Evolutionary conservation across 2,113 vertebrate genomes (phyloP), one percentile per base, ranked within the genome.

Genomic region (Cyprinodon tularosa): DNA sequence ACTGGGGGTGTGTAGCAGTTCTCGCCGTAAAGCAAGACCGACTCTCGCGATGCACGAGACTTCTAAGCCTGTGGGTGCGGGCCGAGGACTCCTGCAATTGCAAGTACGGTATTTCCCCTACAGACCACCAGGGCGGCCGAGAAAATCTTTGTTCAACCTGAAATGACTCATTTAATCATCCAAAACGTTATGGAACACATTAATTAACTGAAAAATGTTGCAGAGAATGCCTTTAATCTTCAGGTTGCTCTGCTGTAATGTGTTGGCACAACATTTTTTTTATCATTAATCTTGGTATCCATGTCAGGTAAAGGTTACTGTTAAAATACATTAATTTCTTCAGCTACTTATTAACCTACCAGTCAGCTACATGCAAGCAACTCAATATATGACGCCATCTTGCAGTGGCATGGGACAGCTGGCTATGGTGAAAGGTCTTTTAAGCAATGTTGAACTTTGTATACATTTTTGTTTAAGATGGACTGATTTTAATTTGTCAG

Each of bases 231-330:
- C 29, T 29, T 29, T 29, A 29, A 29, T 29, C 1, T 29, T 29
- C 29, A 76, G 22, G 72, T 47, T 67, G 60, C 69, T 14, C 62
- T 74, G 37, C 14, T n/a, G 44, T 15, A 62, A 38, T 62, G 63
- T 62, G 42, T 77, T 50, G 71, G 50, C 78, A 63, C 48, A 70
- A 68, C 42, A 22, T 63, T 78, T 79, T 45, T 72, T 67, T 82
- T 68, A 70, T 73, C 42, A 74, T 84, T 74, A 70, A 62, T 74
- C 77, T 84, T 42, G 44, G 68, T 78, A 81, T 80, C 65, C 86
- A 8, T n/a, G 68, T 81, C 60, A 80, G 57, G 42, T 67, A 60
- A 74, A 82, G 83, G 68, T 66, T 62, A 78, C 78, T 66, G 76
- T 71, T 60, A 65, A 42, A 6, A 42, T 42, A 17, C 48, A 50